Conservation (phyloP, 2,797 vertebrate species). For the Pantherophis alleghaniensis region DNA sequence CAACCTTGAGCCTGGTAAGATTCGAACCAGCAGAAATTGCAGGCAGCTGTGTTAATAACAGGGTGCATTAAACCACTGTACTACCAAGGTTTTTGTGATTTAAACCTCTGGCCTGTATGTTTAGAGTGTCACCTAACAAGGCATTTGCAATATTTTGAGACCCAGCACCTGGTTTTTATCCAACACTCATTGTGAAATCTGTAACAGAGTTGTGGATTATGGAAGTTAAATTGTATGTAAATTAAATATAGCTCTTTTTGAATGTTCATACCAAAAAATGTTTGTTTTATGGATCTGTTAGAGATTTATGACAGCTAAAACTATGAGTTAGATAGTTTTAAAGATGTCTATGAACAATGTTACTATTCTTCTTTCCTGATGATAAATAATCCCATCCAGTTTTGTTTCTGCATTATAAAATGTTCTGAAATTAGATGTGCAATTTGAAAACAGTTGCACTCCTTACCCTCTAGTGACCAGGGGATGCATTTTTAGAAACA, state of each 20-base stretch:
- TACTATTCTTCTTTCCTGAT: neutral
- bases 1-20: too few relatives aligned
- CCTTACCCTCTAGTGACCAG: conserved; percentile 48
- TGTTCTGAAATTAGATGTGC: conserved; percentile 56
- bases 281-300: neutral
- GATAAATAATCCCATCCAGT: neutral
- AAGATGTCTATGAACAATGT: neutral
- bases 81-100: neutral
- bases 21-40: too few relatives aligned
- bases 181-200: neutral
- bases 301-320: neutral
- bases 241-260: neutral
- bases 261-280: neutral
- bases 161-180: neutral
- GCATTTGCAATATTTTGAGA: neutral
- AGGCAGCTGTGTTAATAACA: too few relatives aligned
- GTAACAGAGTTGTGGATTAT: neutral
- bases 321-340: neutral
- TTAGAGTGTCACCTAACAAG: neutral
- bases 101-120: neutral
- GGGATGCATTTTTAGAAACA: conserved; percentile 43
- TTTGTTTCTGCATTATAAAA: conserved; percentile 2
- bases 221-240: neutral
- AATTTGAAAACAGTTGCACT: conserved; percentile 48
- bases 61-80: too few relatives aligned